Evolutionary conservation across 2,113 vertebrate genomes (phyloP), one percentile per base, ranked within the genome.

Genomic region (Semicossyphus pulcher): DNA sequence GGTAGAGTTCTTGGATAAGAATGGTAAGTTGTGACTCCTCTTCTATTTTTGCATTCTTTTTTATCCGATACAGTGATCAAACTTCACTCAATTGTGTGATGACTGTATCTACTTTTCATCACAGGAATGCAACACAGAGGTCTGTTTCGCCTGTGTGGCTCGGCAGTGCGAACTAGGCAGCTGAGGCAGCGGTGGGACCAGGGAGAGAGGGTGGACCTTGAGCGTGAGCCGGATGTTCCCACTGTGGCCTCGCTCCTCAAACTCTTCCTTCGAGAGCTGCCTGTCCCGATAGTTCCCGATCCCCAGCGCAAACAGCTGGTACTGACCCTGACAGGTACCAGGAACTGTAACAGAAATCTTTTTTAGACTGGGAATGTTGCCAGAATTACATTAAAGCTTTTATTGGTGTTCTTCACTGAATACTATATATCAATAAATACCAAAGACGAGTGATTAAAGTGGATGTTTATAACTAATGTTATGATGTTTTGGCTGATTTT

Each of bases 211-310:
- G 86, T 95, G 71, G 90, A 93, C 41, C 85, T 95, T 54, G 20
- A 88, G 62, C 83, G 69, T 7, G 93, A 94, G 34, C 90, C 82
- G 32, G 94, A 96, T 45, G 84, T 95, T 49, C 78, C 93, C 65
- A 93, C 91, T n/a, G 93, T 94, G 57, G 93, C 95, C 15, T 94
- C 94, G 2, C 91, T 96, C 9, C 89, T 96, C 54, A 96, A 96
- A 82, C 92, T 94, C 15, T 95, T 95, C 84, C 69, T 96, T 36
- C 89, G 94, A 76, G 95, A 95, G 71, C 85, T 96, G 12, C 95
- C 95, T 4, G 77, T 84, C 18, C 92, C 94, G 37, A 20, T 95
- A 54, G 84, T 96, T 28, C 95, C 95, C 3, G 92, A 93, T 26
- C 36, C 66, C 14, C 59, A 91, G 10, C 87, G 87, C 31, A 78